These are phyloP conservation scores for Myopa tessellatipennis DNA, from an alignment of 2,888 invertebrate species.

Conservation along the genomic window DNA sequence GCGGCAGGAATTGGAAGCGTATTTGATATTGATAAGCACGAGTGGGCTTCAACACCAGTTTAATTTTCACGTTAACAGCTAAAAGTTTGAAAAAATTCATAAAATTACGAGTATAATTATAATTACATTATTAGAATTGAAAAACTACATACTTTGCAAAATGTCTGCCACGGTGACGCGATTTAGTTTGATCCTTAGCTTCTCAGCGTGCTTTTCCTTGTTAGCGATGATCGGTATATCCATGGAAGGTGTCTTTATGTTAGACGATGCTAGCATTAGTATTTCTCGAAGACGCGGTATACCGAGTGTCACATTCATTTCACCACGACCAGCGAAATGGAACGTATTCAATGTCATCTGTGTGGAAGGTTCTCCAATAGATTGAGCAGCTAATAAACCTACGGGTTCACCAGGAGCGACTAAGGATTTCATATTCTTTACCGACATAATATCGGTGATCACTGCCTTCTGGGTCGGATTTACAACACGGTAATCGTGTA, in stretches of 20 bases:
- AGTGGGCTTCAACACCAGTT: slow-evolving; percentile 70
- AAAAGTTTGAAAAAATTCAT: neutral
- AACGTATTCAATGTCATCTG: slow-evolving; percentile 99
- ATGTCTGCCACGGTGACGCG: slow-evolving; percentile 84
- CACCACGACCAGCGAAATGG: slow-evolving; percentile 99
- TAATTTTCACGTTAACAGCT: slow-evolving; percentile 63
- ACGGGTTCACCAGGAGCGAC: slow-evolving; percentile 96
- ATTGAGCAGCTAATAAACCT: slow-evolving; percentile 91
- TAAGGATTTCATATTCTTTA: slow-evolving; percentile 81
- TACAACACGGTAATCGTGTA: slow-evolving; percentile 73
- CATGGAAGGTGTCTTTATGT: slow-evolving; percentile 96
- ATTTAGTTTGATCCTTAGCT: slow-evolving; percentile 78
- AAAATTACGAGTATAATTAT: neutral
- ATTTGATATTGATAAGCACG: slow-evolving; percentile 76
- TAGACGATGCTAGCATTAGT: slow-evolving; percentile 93
- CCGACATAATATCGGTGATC: slow-evolving; percentile 78
- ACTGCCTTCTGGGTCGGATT: slow-evolving; percentile 66
- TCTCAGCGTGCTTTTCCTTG: slow-evolving; percentile 73
- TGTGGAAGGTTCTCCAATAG: slow-evolving; percentile 98
- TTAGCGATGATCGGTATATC: slow-evolving; percentile 84
- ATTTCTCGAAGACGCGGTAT: slow-evolving; percentile 97
- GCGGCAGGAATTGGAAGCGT: slow-evolving; percentile 79
- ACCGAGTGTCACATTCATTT: slow-evolving; percentile 99
- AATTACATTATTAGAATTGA: neutral
- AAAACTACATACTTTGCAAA: slow-evolving; percentile 71